Evolutionary conservation across 1,140 invertebrate species (phyloP).

Genomic region (Orussus abietinus): DNA sequence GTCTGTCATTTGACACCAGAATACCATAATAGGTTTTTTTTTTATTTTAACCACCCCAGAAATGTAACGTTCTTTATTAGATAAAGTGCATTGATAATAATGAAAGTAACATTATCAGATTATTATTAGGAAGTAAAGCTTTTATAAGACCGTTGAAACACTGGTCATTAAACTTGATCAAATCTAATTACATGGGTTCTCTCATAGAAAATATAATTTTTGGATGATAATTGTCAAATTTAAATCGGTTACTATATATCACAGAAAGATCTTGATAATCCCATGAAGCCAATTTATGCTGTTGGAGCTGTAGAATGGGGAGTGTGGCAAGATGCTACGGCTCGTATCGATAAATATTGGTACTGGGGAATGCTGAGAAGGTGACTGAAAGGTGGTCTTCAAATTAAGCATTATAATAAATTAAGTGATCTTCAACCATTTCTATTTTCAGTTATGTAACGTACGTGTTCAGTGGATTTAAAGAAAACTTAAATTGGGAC

Average conservation of each 20-base stretch:
- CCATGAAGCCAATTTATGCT: conserved; percentile 73
- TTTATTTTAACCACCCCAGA: conserved; percentile 2
- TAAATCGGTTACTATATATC: conserved; percentile 30
- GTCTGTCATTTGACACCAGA: no score
- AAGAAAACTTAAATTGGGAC: conserved; percentile 63
- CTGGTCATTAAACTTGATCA: no score
- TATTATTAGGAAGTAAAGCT: no score
- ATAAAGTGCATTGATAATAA: conserved; percentile 1
- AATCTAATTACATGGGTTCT: no score
- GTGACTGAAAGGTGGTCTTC: conserved; percentile 25
- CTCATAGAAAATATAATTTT: no score
- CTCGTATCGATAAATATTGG: conserved; percentile 79
- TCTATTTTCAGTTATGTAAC: conserved; percentile 40
- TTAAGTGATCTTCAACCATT: conserved; percentile 11
- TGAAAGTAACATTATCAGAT: no score
- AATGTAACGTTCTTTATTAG: neutral
- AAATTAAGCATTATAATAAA: conserved; percentile 1
- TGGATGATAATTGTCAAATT: neutral
- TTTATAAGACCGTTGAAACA: no score
- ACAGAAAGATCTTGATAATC: conserved; percentile 45
- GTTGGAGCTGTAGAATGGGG: conserved; percentile 78
- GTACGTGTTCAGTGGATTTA: conserved; percentile 61
- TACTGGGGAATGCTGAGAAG: conserved; percentile 74
- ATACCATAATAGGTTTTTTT: no score
- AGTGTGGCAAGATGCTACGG: conserved; percentile 73